These are phyloP conservation scores for Crematogaster levior DNA, from an alignment of 2,888 invertebrate genomes.

Conservation along the genomic window DNA sequence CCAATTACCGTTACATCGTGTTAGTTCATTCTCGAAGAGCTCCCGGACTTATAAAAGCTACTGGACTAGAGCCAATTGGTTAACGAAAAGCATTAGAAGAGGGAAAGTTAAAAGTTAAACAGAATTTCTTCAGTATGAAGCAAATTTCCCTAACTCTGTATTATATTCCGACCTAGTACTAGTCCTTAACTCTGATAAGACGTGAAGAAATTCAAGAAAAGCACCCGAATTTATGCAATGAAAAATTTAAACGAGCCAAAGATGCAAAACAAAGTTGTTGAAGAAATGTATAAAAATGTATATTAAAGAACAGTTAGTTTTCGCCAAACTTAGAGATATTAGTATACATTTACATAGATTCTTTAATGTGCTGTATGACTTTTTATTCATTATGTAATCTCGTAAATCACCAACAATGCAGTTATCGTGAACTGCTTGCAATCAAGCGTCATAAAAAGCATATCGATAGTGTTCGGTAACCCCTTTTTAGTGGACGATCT, in stretches of 20 bases:
- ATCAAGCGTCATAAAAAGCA: slow-evolving; percentile 35
- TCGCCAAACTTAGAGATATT: background rate
- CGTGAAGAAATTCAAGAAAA: background rate
- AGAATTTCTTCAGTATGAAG: background rate
- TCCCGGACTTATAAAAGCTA: slow-evolving; percentile 44
- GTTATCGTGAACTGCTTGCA: slow-evolving; percentile 17
- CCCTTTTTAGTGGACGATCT: slow-evolving; percentile 36
- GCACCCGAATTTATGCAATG: background rate
- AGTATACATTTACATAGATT: background rate
- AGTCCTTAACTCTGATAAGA: background rate
- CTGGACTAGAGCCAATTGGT: slow-evolving; percentile 44
- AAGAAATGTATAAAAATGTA: background rate
- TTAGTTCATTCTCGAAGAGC: slow-evolving; percentile 50
- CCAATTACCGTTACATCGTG: slow-evolving; percentile 62
- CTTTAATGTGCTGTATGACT: background rate
- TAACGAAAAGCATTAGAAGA: background rate
- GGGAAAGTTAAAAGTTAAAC: background rate
- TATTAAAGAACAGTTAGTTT: background rate
- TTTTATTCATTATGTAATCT: slow-evolving; percentile 2
- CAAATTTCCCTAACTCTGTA: background rate
- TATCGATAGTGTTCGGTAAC: background rate
- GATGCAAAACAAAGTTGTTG: background rate
- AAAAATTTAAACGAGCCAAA: background rate
- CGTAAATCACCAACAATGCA: background rate
- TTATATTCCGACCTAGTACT: background rate